Conservation (phyloP, 2,113 vertebrate genomes). For the Arvicanthis niloticus region DNA sequence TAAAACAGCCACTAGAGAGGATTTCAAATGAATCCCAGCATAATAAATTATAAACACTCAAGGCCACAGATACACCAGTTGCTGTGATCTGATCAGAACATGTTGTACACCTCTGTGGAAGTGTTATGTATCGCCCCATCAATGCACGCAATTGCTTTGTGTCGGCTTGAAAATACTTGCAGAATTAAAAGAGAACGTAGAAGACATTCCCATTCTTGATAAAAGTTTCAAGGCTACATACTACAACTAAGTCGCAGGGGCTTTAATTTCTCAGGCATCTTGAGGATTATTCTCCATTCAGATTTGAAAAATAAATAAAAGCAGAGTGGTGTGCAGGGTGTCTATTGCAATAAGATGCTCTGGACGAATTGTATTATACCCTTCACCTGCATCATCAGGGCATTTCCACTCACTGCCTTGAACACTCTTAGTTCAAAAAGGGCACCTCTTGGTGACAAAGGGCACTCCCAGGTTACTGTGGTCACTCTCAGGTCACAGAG, state of each 20-base stretch:
- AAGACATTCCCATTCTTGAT: background rate
- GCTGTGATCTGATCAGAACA: background rate
- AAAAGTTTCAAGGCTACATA: background rate
- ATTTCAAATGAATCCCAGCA: background rate
- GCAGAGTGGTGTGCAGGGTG: no score
- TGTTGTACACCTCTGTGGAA: no score
- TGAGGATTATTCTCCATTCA: background rate
- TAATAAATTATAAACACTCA: background rate
- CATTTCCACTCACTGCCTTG: background rate
- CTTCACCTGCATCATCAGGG: background rate
- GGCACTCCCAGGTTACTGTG: background rate
- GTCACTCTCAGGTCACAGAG: background rate
- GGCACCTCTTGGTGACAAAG: background rate
- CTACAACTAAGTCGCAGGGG: background rate
- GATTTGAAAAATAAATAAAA: background rate
- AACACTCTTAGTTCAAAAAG: background rate
- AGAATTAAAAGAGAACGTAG: background rate
- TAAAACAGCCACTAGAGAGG: background rate
- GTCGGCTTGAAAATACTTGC: background rate
- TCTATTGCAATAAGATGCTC: no score
- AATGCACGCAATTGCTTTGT: background rate
- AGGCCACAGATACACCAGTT: background rate
- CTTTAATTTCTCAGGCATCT: slow-evolving; percentile 33
- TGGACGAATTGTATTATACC: no score
- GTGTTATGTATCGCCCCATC: background rate